Evolutionary conservation across 2,113 vertebrate genomes (phyloP).

Genomic region (Tor tambroides): DNA sequence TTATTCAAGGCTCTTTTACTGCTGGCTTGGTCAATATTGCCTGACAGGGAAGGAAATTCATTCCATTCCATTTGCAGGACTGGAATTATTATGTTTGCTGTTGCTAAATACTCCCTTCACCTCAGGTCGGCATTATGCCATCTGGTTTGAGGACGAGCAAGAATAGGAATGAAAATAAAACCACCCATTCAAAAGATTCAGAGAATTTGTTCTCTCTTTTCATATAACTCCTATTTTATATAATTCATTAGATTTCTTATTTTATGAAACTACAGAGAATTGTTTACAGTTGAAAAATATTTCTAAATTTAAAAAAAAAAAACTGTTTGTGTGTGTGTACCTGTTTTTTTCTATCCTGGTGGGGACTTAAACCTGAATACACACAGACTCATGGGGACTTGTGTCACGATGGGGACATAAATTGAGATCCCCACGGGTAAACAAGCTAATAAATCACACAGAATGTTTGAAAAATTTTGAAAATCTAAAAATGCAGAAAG

Average conservation of each 20-base stretch:
- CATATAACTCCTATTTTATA: neutral
- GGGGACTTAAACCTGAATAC: no score
- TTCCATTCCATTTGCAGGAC: slow-evolving; percentile 44
- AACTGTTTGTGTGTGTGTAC: no score
- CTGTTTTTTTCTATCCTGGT: no score
- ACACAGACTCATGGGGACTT: no score
- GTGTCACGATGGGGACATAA: no score
- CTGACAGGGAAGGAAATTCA: slow-evolving; percentile 48
- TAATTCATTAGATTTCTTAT: neutral
- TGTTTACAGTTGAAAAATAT: neutral
- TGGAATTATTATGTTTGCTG: slow-evolving; percentile 56
- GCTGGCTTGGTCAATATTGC: slow-evolving; percentile 49
- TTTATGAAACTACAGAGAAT: neutral
- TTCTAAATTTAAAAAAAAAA: no score
- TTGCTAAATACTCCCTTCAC: slow-evolving; percentile 46
- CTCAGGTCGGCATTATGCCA: slow-evolving; percentile 29
- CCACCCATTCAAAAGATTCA: neutral
- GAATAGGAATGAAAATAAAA: neutral
- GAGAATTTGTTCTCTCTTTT: neutral
- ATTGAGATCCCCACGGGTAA: no score
- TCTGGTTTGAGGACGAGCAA: slow-evolving; percentile 8
- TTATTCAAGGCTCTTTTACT: slow-evolving; percentile 45
- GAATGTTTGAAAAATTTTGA: no score
- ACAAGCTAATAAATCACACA: no score
- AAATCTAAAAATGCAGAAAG: no score